Conservation (phyloP, 2,888 invertebrate genomes). For the Willowsia nigromaculata region DNA sequence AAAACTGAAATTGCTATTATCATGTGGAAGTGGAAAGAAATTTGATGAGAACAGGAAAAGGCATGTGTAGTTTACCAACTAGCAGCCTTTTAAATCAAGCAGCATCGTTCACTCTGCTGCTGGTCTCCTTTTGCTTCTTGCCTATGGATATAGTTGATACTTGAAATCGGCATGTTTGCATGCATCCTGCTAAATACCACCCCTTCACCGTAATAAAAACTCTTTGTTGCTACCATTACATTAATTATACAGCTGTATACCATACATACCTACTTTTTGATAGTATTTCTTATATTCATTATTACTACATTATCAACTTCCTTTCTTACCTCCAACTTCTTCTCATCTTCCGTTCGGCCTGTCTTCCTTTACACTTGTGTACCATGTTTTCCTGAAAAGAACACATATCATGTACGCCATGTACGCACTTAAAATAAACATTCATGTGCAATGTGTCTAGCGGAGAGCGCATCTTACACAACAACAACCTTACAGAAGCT, state of each 20-base stretch:
- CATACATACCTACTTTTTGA: background rate
- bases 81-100: background rate
- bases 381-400: background rate
- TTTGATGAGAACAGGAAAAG: background rate
- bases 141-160: too few relatives aligned
- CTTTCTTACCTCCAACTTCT: conserved; percentile 10
- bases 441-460: background rate
- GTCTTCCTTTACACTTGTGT: background rate
- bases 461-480: background rate
- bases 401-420: background rate
- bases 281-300: background rate
- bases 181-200: background rate
- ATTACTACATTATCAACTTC: conserved; percentile 15
- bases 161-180: background rate
- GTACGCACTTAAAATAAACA: too few relatives aligned
- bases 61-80: conserved; percentile 18
- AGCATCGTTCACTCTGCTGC: background rate
- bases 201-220: background rate
- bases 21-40: background rate
- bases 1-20: background rate
- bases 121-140: background rate
- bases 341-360: conserved; percentile 8
- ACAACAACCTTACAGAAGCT: background rate
- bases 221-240: background rate
- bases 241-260: conserved; percentile 7